A percentile compares a stretch with the other conserved stretches of the same genome.
Evolutionary conservation across 1,140 invertebrate genomes (phyloP).

Genomic region (Dreissena rostriformis): DNA sequence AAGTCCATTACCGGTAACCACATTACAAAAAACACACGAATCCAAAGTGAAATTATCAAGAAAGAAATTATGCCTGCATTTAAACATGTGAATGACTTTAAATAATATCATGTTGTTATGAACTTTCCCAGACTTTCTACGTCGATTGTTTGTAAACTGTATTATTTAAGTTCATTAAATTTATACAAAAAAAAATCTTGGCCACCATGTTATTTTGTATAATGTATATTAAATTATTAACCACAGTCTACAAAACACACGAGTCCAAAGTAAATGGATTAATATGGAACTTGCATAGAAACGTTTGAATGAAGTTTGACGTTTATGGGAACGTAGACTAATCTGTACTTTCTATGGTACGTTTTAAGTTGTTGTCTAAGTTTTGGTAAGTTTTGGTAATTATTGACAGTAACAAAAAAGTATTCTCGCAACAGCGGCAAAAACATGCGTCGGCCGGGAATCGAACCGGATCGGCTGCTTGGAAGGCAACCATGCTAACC

Average conservation of each 20-base stretch:
- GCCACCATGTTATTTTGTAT: too few relatives aligned
- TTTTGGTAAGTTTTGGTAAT: not conserved
- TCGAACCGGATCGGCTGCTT: constrained; percentile 93
- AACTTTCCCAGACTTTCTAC: too few relatives aligned
- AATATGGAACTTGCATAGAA: too few relatives aligned
- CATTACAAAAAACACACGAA: too few relatives aligned
- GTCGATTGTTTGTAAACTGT: too few relatives aligned
- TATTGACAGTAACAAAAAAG: not conserved
- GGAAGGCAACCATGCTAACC: constrained; percentile 90
- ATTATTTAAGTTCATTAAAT: too few relatives aligned
- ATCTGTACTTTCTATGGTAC: not conserved
- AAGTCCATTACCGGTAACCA: not conserved
- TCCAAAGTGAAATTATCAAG: not conserved
- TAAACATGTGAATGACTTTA: not conserved
- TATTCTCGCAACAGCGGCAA: not conserved
- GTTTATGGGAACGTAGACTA: not conserved
- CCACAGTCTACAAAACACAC: too few relatives aligned
- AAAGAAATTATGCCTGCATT: not conserved
- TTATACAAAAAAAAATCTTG: too few relatives aligned
- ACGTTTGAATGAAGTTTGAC: too few relatives aligned
- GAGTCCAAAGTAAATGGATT: too few relatives aligned
- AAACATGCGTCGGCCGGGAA: not conserved
- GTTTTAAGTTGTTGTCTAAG: not conserved
- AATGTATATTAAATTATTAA: too few relatives aligned
- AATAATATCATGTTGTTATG: too few relatives aligned